Percentiles rank a stretch among this genome's conserved stretches.
Evolutionary conservation across 2,797 vertebrate species (phyloP).

Genomic region (Amblyraja radiata): DNA sequence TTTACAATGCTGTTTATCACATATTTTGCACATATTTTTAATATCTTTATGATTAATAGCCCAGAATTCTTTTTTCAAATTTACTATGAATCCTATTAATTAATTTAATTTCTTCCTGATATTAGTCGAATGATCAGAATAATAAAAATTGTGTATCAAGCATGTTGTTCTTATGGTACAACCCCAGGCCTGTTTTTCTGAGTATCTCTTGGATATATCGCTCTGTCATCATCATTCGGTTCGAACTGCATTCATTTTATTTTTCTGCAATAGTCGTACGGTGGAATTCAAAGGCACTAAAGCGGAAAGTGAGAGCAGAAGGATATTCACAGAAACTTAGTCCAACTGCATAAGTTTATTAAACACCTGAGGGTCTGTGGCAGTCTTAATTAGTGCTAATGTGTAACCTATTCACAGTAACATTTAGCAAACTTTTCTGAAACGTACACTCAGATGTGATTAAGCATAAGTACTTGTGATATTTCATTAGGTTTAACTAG

Average conservation of each 20-base stretch:
- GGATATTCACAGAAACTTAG: conserved; percentile 36
- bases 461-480: conserved; percentile 36
- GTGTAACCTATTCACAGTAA: conserved; percentile 32
- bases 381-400: conserved; percentile 36
- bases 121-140: neutral
- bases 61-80: neutral
- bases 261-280: neutral
- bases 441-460: neutral
- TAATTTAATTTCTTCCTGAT: neutral
- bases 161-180: neutral
- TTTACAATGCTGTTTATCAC: neutral
- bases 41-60: neutral
- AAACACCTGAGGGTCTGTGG: conserved; percentile 33
- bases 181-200: neutral
- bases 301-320: conserved; percentile 32
- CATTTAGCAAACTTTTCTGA: conserved; percentile 35
- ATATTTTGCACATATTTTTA: neutral
- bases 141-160: neutral
- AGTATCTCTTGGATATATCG: neutral
- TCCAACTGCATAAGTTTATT: conserved; percentile 31
- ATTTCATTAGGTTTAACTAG: conserved; percentile 36
- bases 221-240: neutral
- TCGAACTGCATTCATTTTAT: neutral
- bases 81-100: neutral
- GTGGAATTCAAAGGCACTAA: conserved; percentile 21